Percentiles rank a stretch among this genome's conserved stretches.
These are phyloP conservation scores for Troides oblongomaculatus DNA, from an alignment of 2,888 invertebrate genomes.

Conservation along the genomic window DNA sequence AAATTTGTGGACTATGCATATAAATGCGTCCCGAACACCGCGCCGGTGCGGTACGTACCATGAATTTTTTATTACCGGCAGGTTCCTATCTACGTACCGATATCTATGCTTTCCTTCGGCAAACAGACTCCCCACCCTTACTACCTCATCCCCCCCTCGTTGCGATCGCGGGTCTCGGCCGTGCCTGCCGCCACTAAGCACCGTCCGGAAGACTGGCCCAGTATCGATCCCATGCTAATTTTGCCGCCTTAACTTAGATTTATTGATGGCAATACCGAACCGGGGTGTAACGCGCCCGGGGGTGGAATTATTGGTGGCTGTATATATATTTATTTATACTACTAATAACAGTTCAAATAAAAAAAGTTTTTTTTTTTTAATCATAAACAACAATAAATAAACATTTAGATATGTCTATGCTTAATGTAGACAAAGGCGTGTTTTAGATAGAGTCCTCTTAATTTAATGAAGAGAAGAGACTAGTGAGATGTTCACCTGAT, in stretches of 20 bases:
- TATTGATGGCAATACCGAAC: conserved; percentile 37
- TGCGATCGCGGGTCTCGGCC: conserved; percentile 9
- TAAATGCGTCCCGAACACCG: too few relatives aligned
- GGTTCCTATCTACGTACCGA: conserved; percentile 8
- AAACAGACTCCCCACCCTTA: conserved; percentile 18
- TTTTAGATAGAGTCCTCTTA: too few relatives aligned
- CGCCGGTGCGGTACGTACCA: neutral
- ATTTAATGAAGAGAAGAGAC: too few relatives aligned
- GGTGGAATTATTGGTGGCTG: conserved; percentile 5
- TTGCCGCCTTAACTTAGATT: conserved; percentile 44
- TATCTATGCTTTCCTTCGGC: conserved; percentile 5
- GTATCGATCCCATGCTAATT: conserved; percentile 71
- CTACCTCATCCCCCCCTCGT: neutral
- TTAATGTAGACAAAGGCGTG: too few relatives aligned
- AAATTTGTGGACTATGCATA: too few relatives aligned
- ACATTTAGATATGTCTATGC: too few relatives aligned
- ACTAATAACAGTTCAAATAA: too few relatives aligned
- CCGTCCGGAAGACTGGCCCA: conserved; percentile 50
- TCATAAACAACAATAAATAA: too few relatives aligned
- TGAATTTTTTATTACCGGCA: conserved; percentile 21
- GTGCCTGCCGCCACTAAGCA: conserved; percentile 52
- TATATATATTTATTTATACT: neutral
- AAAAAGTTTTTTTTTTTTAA: too few relatives aligned
- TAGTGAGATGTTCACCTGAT: too few relatives aligned
- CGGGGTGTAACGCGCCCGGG: conserved; percentile 6